Conservation (phyloP, 2,888 invertebrate genomes). For the Epistrophe eligans region DNA sequence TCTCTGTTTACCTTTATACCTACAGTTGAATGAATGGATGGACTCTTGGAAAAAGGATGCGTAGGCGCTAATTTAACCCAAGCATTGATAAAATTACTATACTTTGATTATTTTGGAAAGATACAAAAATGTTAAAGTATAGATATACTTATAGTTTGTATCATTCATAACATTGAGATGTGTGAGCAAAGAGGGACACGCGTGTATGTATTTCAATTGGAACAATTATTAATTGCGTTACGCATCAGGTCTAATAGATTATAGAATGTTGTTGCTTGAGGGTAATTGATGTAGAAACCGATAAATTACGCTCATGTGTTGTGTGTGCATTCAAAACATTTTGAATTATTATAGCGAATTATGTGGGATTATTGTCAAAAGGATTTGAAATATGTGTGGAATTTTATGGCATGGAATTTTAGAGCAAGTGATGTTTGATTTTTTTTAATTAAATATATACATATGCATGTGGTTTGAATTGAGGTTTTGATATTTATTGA, state of each 20-base stretch:
- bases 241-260: constrained; percentile 48
- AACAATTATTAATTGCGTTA: constrained; percentile 63
- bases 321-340: constrained; percentile 19
- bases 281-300: constrained; percentile 39
- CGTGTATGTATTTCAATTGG: constrained; percentile 39
- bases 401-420: neutral
- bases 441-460: neutral
- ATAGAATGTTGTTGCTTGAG: constrained; percentile 45
- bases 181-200: constrained; percentile 7
- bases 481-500: neutral
- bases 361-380: constrained; percentile 26
- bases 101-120: constrained; percentile 56
- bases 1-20: neutral
- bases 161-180: neutral
- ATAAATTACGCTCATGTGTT: constrained; percentile 24
- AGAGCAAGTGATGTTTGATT: neutral
- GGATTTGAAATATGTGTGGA: constrained; percentile 36
- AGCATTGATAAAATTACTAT: constrained; percentile 60
- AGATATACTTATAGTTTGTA: neutral
- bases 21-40: neutral
- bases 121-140: constrained; percentile 9
- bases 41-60: constrained; percentile 21
- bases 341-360: constrained; percentile 23
- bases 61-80: constrained; percentile 62
- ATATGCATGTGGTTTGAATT: neutral